A percentile compares a stretch with the other conserved stretches of the same genome.
Evolutionary conservation across 2,888 invertebrate species (phyloP).

Genomic region (Rhingia campestris): DNA sequence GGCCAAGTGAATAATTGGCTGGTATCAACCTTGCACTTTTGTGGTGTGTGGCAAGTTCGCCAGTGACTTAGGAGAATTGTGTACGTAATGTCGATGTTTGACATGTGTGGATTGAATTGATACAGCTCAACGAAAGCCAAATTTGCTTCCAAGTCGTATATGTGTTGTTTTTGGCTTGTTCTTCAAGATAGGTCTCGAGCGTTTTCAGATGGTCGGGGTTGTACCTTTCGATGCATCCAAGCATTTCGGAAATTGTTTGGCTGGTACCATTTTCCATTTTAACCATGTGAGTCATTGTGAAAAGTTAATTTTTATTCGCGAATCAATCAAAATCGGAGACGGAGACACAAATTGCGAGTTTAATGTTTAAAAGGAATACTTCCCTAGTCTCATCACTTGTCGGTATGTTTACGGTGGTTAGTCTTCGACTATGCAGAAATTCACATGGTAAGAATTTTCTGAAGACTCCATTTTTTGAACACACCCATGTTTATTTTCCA

Average conservation of each 20-base stretch:
- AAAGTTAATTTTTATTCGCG: constrained; percentile 28
- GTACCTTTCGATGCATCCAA: constrained; percentile 97
- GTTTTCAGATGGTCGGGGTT: constrained; percentile 97
- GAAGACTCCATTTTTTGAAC: no score
- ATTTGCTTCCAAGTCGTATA: constrained; percentile 99
- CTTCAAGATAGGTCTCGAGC: constrained; percentile 95
- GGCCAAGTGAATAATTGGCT: constrained; percentile 93
- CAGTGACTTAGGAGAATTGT: constrained; percentile 95
- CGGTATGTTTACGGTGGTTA: no score
- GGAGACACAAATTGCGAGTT: constrained; percentile 56
- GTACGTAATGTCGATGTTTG: constrained; percentile 92
- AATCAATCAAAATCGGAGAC: constrained; percentile 46
- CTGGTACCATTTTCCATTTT: constrained; percentile 83
- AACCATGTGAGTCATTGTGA: constrained; percentile 80
- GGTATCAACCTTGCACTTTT: constrained; percentile 91
- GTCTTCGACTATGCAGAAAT: no score
- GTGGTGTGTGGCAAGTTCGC: constrained; percentile 98
- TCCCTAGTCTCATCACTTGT: no score
- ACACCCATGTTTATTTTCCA: no score
- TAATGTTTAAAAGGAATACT: constrained; percentile 69
- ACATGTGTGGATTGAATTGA: constrained; percentile 95
- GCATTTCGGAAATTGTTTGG: constrained; percentile 90
- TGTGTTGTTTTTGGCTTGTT: constrained; percentile 95
- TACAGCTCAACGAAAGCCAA: constrained; percentile 97
- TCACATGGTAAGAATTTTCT: no score